phyloP scores from a whole-genome alignment of 1,140 invertebrate genomes.

The Heliconius hewitsoni region DNA sequence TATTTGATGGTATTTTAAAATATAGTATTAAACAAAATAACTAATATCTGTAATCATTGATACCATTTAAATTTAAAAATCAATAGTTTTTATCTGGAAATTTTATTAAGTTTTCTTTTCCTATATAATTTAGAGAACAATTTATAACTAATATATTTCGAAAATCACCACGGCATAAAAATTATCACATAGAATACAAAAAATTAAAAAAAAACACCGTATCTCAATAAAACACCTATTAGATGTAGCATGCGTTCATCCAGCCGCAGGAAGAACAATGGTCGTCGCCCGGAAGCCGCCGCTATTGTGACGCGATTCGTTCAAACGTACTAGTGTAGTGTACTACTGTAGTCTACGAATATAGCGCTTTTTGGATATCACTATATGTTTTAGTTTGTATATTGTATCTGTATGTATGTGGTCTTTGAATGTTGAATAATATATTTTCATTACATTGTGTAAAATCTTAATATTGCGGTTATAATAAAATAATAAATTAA shows the following conservation, averaged over 20 bases:
- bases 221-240: slow-evolving; percentile 10
- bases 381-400: background rate
- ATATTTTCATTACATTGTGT: no score
- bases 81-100: no score
- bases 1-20: background rate
- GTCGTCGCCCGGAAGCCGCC: slow-evolving; percentile 33
- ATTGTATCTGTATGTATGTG: no score
- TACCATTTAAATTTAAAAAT: background rate
- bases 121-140: no score
- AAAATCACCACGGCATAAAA: no score
- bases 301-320: slow-evolving; percentile 50
- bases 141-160: no score
- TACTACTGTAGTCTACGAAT: background rate
- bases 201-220: background rate
- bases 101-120: background rate
- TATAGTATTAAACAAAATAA: background rate
- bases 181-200: background rate
- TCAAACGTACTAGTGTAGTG: slow-evolving; percentile 1
- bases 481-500: no score
- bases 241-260: slow-evolving; percentile 8
- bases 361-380: background rate
- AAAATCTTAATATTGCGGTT: no score
- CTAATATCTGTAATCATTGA: background rate
- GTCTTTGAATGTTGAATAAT: no score
- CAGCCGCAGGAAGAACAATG: slow-evolving; percentile 13